Evolutionary conservation across 2,113 vertebrate species (phyloP), one percentile per base, ranked within the genome.

Genomic region (Circaetus gallicus): DNA sequence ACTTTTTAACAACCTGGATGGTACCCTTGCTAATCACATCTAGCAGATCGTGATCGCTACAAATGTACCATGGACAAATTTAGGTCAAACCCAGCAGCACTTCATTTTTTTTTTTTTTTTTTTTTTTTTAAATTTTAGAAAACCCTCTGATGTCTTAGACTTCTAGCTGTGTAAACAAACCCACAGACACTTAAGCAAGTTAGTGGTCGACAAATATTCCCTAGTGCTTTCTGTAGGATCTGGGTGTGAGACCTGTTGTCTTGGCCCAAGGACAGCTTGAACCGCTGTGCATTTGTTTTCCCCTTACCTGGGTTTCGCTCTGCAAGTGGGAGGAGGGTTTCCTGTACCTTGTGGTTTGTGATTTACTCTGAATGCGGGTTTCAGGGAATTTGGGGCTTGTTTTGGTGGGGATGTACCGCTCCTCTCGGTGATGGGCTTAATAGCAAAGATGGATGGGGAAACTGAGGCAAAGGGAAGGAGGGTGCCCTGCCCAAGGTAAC

Each of bases 301-400:
- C 43, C 52, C 43, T 89, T 52, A 85, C 71, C 74, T 79, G 65
- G 86, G 92, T 87, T 96, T 93, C n/a, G 2, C 47, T 96, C 45
- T 82, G 82, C 45, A 38, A 32, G 89, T 69, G 78, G 87, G 93
- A 94, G 84, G 84, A 93, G 78, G 50, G 87, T 95, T 97, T 93
- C 96, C 95, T 91, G 50, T 83, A 7, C 45, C 26, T 43, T 69
- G 82, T 93, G 84, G 82, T 38, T 95, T 93, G 36, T 71, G 66
- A 82, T 92, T 83, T 86, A 71, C 59, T 69, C 89, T 71, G 67
- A 83, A 25, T 13, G 1, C 0, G 7, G 47, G 85, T 92, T 90
- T 90, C 36, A 9, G 71, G 82, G 88, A 81, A 69, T 89, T 7
- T 67, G 85, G 67, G 63, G 36, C 74, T 77, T 90, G 78, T 71